A percentile compares a stretch with the other conserved stretches of the same genome.
Conservation (phyloP, 2,113 vertebrate species). For the Dasyprocta punctata region DNA sequence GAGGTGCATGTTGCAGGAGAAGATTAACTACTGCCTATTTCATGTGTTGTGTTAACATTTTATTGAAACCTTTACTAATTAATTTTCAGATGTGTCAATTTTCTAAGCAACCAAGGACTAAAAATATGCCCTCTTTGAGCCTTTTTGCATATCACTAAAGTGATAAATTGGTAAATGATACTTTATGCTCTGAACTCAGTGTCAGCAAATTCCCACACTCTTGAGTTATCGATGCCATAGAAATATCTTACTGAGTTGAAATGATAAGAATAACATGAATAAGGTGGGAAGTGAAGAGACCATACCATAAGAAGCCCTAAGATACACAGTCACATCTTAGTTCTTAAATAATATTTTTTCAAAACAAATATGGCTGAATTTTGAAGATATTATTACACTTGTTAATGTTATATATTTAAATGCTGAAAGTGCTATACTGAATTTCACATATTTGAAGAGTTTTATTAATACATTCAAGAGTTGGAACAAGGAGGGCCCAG, state of each 20-base stretch:
- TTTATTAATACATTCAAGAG: background rate
- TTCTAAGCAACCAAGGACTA: background rate
- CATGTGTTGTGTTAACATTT: background rate
- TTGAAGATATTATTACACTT: background rate
- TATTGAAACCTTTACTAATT: background rate
- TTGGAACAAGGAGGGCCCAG: background rate
- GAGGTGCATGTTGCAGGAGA: background rate
- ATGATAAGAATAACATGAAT: background rate
- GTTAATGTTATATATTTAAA: background rate
- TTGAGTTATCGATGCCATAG: background rate
- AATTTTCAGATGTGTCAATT: background rate
- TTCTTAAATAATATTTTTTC: background rate
- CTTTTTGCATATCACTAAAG: background rate
- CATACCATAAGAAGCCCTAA: background rate
- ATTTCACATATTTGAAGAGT: background rate
- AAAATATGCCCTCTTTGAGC: background rate
- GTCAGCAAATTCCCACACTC: background rate
- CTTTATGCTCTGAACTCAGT: background rate
- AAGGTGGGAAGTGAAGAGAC: background rate
- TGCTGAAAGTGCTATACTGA: too few relatives aligned
- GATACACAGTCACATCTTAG: background rate
- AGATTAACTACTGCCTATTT: background rate
- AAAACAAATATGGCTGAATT: background rate
- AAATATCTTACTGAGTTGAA: background rate
- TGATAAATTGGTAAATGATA: background rate